Conservation (phyloP, 92 coral and sea anemone genomes). For the Nematostella vectensis region DNA sequence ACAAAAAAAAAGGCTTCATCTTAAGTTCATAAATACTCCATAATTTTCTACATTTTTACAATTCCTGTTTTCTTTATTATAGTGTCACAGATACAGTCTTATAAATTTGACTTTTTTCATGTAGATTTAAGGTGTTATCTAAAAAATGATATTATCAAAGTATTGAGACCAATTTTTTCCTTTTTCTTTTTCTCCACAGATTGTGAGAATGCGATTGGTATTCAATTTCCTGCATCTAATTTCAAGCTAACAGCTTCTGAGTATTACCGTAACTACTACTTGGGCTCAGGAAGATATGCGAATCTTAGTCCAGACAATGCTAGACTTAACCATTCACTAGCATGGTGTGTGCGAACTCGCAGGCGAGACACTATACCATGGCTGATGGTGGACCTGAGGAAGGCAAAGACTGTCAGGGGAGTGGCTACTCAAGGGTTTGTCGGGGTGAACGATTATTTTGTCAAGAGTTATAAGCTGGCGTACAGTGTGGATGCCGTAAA, state of each 20-base stretch:
- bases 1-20: no score
- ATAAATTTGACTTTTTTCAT: no score
- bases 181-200: no score
- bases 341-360: slow-evolving; percentile 33
- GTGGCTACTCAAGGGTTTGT: slow-evolving; percentile 46
- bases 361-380: slow-evolving; percentile 1
- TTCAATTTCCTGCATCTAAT: slow-evolving; percentile 1
- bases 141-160: no score
- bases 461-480: slow-evolving; percentile 15
- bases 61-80: no score
- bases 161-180: no score
- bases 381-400: slow-evolving; percentile 28
- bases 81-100: no score
- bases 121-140: no score
- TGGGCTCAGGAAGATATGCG: slow-evolving; percentile 4
- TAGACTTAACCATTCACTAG: slow-evolving; percentile 20
- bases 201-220: slow-evolving; percentile 1
- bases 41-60: no score
- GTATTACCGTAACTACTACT: neutral
- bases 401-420: slow-evolving; percentile 8
- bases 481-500: slow-evolving; percentile 20
- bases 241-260: slow-evolving; percentile 26
- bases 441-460: slow-evolving; percentile 32
- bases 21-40: no score
- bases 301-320: slow-evolving; percentile 26